These are phyloP conservation scores for Ips nitidus DNA, from an alignment of 1,140 invertebrate genomes.

Conservation along the genomic window DNA sequence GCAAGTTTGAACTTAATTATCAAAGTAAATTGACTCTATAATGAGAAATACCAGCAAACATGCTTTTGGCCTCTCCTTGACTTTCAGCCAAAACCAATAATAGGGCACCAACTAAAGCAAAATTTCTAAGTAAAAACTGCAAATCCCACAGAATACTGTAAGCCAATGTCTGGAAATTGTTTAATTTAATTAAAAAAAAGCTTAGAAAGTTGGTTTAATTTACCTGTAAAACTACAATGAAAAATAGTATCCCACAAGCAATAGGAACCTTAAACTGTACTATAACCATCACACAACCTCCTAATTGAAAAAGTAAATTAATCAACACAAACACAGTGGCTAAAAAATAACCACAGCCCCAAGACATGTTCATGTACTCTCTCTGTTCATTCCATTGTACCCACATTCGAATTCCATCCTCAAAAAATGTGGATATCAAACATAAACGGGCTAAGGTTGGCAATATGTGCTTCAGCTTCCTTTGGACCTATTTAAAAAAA, in stretches of 20 bases:
- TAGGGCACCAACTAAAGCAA: constrained; percentile 94
- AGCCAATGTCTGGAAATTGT: constrained; percentile 80
- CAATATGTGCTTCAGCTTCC: constrained; percentile 90
- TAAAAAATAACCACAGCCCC: constrained; percentile 94
- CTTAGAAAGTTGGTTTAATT: constrained; percentile 14
- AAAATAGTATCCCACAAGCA: constrained; percentile 93
- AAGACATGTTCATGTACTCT: constrained; percentile 97
- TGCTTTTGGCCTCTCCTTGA: constrained; percentile 83
- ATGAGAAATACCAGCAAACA: constrained; percentile 72
- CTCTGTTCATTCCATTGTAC: constrained; percentile 98
- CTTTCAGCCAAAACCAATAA: constrained; percentile 94
- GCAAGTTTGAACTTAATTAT: constrained; percentile 71
- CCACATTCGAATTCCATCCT: constrained; percentile 99
- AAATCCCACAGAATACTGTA: constrained; percentile 99
- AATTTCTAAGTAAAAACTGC: constrained; percentile 93
- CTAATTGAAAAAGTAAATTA: constrained; percentile 94
- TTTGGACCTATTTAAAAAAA: constrained; percentile 70
- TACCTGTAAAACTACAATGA: constrained; percentile 94
- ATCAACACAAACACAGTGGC: constrained; percentile 90
- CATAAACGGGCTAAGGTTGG: constrained; percentile 95
- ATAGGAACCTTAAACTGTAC: constrained; percentile 89
- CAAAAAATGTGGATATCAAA: constrained; percentile 98
- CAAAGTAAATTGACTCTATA: constrained; percentile 6
- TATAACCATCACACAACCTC: constrained; percentile 94
- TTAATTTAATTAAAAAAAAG: neutral